Evolutionary conservation across 2,797 vertebrate genomes (phyloP).

Genomic region (Acridotheres tristis): DNA sequence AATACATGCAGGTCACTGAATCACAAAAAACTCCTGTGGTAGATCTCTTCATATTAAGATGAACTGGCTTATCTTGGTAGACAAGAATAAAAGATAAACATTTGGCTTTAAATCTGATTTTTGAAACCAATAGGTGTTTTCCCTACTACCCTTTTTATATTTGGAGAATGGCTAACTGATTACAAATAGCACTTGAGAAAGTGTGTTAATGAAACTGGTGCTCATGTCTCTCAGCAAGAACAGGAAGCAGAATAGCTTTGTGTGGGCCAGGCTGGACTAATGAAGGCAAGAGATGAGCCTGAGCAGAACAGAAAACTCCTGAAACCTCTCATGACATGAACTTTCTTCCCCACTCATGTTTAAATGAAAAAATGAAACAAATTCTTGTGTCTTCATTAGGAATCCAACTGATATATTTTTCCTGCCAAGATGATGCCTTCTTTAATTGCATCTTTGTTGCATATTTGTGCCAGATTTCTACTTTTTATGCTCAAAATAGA

Average conservation of each 20-base stretch:
- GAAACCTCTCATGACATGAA: not conserved
- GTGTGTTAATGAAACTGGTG: not conserved
- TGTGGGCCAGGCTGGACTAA: not conserved
- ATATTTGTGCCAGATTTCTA: not conserved
- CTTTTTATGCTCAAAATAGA: not conserved
- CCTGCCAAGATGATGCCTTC: not conserved
- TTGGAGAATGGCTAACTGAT: not conserved
- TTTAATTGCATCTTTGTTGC: not conserved
- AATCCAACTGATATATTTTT: not conserved
- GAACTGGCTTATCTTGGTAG: not conserved
- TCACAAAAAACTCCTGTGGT: not conserved
- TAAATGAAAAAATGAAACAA: not conserved
- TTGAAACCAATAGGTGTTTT: not conserved
- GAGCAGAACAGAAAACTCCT: not conserved
- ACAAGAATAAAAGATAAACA: not conserved
- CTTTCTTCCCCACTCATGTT: not conserved
- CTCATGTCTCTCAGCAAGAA: not conserved
- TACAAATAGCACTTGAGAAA: not conserved
- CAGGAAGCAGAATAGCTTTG: not conserved
- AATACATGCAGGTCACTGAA: not conserved
- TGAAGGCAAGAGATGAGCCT: not conserved
- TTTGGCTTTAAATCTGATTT: fast-evolving
- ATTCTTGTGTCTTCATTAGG: not conserved
- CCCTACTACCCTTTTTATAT: not conserved
- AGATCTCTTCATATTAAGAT: not conserved